These are phyloP conservation scores for Xanthorhoe spadicearia DNA, from an alignment of 2,888 invertebrate species.

Conservation along the genomic window DNA sequence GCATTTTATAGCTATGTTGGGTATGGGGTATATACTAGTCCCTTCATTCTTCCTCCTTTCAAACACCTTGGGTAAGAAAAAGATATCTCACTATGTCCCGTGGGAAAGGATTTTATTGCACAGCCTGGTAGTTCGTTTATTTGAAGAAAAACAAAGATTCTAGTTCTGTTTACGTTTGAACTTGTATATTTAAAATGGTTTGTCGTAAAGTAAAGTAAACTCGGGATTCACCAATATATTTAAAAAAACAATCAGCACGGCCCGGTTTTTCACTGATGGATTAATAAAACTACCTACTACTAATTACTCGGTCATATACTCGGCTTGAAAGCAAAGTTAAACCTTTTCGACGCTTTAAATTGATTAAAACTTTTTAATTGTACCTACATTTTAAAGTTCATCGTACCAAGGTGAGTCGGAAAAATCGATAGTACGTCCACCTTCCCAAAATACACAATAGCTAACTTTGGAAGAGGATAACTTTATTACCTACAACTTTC, in stretches of 20 bases:
- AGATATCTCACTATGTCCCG: conserved; percentile 20
- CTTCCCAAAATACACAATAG: conserved; percentile 45
- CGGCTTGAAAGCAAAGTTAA: conserved; percentile 17
- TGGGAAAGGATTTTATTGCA: conserved; percentile 30
- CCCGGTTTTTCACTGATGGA: too few species aligned
- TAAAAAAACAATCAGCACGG: too few species aligned
- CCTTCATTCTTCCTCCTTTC: conserved; percentile 18
- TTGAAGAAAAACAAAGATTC: conserved; percentile 11
- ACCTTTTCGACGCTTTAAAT: conserved; percentile 26
- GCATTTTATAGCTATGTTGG: not conserved
- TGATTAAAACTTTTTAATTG: conserved; percentile 33
- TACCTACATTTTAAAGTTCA: conserved; percentile 40
- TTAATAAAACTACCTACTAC: too few species aligned
- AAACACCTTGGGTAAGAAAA: conserved; percentile 28
- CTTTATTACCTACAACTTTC: conserved; percentile 49
- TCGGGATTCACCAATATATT: too few species aligned
- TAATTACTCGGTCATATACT: not conserved
- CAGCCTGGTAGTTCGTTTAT: conserved; percentile 28
- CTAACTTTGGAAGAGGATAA: conserved; percentile 45
- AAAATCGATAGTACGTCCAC: conserved; percentile 48
- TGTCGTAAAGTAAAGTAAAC: not conserved
- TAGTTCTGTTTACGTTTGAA: conserved; percentile 1
- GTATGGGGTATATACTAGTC: conserved; percentile 10
- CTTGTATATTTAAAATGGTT: not conserved
- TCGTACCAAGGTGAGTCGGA: conserved; percentile 36